Evolutionary conservation across 1,140 invertebrate genomes (phyloP).

Genomic region (Teleopsis dalmanni): DNA sequence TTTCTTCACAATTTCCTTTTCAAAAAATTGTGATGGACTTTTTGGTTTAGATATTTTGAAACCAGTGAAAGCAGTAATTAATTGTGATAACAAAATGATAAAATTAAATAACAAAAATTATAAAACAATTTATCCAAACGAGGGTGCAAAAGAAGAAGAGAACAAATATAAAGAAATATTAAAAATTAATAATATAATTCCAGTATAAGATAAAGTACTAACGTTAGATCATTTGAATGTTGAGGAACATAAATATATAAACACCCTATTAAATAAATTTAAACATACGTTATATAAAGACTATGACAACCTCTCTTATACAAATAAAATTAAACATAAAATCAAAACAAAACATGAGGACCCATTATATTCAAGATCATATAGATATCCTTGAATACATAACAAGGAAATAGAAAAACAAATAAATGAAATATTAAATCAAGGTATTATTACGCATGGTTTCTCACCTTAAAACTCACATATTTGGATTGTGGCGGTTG

Average conservation of each 20-base stretch:
- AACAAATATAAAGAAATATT: neutral
- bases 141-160: too few species aligned
- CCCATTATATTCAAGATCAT: conserved; percentile 29
- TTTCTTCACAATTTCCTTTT: too few species aligned
- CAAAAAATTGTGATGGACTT: too few species aligned
- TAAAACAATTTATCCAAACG: too few species aligned
- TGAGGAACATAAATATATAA: too few species aligned
- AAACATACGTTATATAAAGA: conserved; percentile 1
- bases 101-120: too few species aligned
- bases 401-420: conserved; percentile 32
- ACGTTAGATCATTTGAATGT: too few species aligned
- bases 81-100: too few species aligned
- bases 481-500: conserved; percentile 16
- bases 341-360: conserved; percentile 20
- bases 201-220: neutral
- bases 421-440: conserved; percentile 28
- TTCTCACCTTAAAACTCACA: conserved; percentile 26
- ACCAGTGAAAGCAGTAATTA: too few species aligned
- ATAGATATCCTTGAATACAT: conserved; percentile 35
- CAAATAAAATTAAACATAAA: conserved; percentile 18
- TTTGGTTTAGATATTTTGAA: too few species aligned
- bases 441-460: conserved; percentile 39
- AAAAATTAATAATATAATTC: conserved; percentile 3
- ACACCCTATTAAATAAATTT: too few species aligned
- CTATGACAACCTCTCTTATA: neutral